Base-by-base conservation (phyloP, 2,113 vertebrate genomes). In the Sander lucioperca region DNA sequence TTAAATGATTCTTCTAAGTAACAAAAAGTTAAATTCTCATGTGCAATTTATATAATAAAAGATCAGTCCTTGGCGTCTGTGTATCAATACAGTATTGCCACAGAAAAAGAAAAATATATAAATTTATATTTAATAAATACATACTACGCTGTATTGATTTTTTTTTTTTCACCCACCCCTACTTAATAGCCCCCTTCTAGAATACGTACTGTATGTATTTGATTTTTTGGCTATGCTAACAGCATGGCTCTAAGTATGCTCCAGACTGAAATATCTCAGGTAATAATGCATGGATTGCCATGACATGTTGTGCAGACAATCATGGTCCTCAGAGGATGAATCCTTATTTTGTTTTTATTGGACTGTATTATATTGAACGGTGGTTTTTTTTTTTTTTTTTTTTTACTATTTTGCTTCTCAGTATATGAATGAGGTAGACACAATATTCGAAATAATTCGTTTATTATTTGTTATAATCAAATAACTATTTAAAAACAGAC, bases 381-480 rank as follows among this genome's bases (percentile, higher is more conserved):
- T 39, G 19, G 1, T 10, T 36, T 62, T 62, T 30, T 30, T 25
- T 30, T 30, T 33, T 33, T 33, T 33, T 33, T 33, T 33, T 33
- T 33, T 33, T 33, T 33, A 33, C 33, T 33, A 33, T 45, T 53
- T 15, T 57, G 50, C 50, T 53, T 30, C 39, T 7, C 27, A 39
- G 48, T 61, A 25, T 51, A 25, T 39, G 1, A 74, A 80, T 39
- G 5, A 77, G 8, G 6, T 48, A 1, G 47, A 69, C 51, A 77
- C 30, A 59, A 25, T 25, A 33, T 63, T 70, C 11, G 2, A 74
- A 80, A 77, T 47, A 8, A 62, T 51, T 16, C 0, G 3, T 89
- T 85, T 85, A 83, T 89, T 89, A 74, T 80, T 66, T 65, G 21
- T 48, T 59, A 76, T n/a, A 81, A 48, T 62, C 16, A 58, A 58